Percentiles rank a stretch among this genome's conserved stretches.
Conservation (phyloP, 2,888 invertebrate species). For the Drosophila ezoana region DNA sequence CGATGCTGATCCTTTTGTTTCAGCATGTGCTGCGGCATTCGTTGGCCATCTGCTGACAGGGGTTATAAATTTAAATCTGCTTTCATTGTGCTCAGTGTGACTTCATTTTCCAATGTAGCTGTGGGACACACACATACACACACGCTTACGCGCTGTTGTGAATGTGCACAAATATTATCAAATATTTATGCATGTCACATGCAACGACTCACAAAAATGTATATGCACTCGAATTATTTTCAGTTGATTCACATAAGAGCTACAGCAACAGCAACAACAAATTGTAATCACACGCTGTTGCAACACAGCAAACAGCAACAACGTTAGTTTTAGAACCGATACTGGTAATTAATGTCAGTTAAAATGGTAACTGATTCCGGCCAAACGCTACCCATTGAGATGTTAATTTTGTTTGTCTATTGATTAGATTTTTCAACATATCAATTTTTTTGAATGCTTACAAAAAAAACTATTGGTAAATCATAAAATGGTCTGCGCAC, state of each 20-base stretch:
- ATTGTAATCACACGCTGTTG: slow-evolving; percentile 35
- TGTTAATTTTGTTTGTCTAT: slow-evolving; percentile 31
- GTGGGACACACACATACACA: slow-evolving; percentile 32
- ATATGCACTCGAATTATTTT: slow-evolving; percentile 47
- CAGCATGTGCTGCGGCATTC: slow-evolving; percentile 44
- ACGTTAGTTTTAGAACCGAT: slow-evolving; percentile 11
- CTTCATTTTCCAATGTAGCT: slow-evolving; percentile 48
- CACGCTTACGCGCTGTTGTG: slow-evolving; percentile 31
- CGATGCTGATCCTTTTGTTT: slow-evolving; percentile 45
- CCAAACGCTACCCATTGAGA: slow-evolving; percentile 16
- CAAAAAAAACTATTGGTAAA: slow-evolving; percentile 8
- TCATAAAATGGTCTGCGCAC: slow-evolving; percentile 42
- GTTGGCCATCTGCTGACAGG: slow-evolving; percentile 48
- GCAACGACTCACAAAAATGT: slow-evolving; percentile 43
- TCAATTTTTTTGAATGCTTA: not conserved
- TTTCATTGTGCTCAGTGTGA: slow-evolving; percentile 59
- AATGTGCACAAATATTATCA: slow-evolving; percentile 62
- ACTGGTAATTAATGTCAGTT: slow-evolving; percentile 21
- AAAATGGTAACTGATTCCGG: slow-evolving; percentile 4
- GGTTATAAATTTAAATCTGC: slow-evolving; percentile 58
- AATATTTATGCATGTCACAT: slow-evolving; percentile 70
- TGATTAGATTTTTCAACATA: slow-evolving; percentile 32
- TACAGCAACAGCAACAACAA: slow-evolving; percentile 37
- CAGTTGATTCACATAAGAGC: slow-evolving; percentile 43
- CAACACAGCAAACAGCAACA: slow-evolving; percentile 7